Base-by-base conservation (phyloP, 64 coral and sea anemone genomes). In the Stylophora pistillata region DNA sequence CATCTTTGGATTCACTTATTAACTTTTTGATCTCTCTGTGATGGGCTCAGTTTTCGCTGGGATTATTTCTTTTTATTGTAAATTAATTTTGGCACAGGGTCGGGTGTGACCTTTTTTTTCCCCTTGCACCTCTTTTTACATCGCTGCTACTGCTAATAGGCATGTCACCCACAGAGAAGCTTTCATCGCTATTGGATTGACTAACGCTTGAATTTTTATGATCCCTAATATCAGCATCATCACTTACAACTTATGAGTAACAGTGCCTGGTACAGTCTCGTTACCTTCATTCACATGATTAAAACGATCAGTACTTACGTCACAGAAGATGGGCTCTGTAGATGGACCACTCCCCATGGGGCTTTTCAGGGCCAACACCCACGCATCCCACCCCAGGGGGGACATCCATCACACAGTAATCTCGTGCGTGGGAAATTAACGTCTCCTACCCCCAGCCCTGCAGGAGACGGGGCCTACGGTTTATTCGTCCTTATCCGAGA, bases 271-370 rank as follows among this genome's bases (percentile, higher is more conserved):
- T 76, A 17, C 28, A 26, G 13, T 23, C 68, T 88, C 86, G 54
- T 23, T 72, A n/a, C n/a, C n/a, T 76, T 88, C 65, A 76, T 73
- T 88, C 86, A 37, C 72, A 74, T 88, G 60, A 71, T 78, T 64
- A 79, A 89, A 63, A 89, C 52, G 74, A 89, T 71, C 65, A 29
- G 75, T 89, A 89, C 74, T 55, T 79, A 89, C 87, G 27, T 76
- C 74, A 79, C 87, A 80, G 34, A 16, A 58, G 17, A 72, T 14
- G 32, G 63, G 88, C 76, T 79, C 88, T 69, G 88, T 89, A 28
- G 77, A 79, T 79, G 88, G 88, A 30, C 76, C 58, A 53, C 88
- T 18, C 47, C 88, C 76, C 63, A n/a, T n/a, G n/a, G n/a, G n/a
- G n/a, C n/a, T n/a, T n/a, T n/a, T n/a, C n/a, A n/a, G n/a, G n/a